Evolutionary conservation across 2,888 invertebrate species (phyloP).

Genomic region (Lagria hirta): DNA sequence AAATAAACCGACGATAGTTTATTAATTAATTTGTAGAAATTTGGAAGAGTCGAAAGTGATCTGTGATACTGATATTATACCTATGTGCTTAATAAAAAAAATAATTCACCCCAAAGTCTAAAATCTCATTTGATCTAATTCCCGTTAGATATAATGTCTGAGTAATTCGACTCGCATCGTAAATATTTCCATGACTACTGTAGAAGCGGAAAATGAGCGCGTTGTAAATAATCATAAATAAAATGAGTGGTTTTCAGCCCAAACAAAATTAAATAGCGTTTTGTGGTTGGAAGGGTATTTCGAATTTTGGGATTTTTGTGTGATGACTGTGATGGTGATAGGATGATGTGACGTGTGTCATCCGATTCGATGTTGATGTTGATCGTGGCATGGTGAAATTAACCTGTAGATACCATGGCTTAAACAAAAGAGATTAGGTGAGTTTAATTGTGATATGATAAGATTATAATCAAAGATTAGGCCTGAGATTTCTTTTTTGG

Average conservation of each 20-base stretch:
- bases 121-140: too few relatives aligned
- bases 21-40: too few relatives aligned
- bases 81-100: too few relatives aligned
- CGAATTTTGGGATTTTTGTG: conserved; percentile 1
- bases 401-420: conserved; percentile 38
- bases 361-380: conserved; percentile 26
- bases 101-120: too few relatives aligned
- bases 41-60: too few relatives aligned
- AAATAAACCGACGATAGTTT: too few relatives aligned
- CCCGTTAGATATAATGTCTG: neutral
- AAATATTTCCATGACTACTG: neutral
- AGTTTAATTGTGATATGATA: conserved; percentile 30
- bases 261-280: neutral
- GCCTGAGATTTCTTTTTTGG: neutral
- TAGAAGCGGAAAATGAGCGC: neutral
- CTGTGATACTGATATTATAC: too few relatives aligned
- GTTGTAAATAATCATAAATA: too few relatives aligned
- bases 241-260: too few relatives aligned
- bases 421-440: conserved; percentile 43
- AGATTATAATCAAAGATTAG: conserved; percentile 5
- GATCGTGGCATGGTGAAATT: conserved; percentile 41
- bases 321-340: neutral
- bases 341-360: conserved; percentile 25
- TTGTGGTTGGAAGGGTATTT: conserved; percentile 2
- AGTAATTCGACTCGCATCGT: neutral